A percentile compares a stretch with the other conserved stretches of the same genome.
Evolutionary conservation across 2,888 invertebrate genomes (phyloP).

Genomic region (Eudemis profundana): DNA sequence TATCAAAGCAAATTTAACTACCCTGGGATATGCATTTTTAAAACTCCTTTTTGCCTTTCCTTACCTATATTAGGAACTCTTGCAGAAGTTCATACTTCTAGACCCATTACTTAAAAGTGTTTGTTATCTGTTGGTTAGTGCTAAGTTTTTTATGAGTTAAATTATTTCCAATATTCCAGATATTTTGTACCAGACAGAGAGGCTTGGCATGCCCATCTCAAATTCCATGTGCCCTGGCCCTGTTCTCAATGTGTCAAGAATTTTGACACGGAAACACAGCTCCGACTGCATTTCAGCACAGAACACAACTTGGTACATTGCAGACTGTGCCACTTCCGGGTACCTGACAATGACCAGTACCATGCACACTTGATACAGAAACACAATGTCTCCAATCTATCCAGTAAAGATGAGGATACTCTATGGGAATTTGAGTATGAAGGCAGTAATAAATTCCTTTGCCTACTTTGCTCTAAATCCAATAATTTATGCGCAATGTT

Average conservation of each 20-base stretch:
- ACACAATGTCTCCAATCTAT: constrained; percentile 69
- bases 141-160: neutral
- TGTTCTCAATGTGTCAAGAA: constrained; percentile 77
- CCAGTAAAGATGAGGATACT: constrained; percentile 62
- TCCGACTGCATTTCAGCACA: constrained; percentile 67
- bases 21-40: no score
- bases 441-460: constrained; percentile 64
- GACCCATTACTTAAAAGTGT: no score
- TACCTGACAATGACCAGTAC: constrained; percentile 71
- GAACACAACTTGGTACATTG: constrained; percentile 76
- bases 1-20: no score
- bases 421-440: constrained; percentile 73
- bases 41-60: no score
- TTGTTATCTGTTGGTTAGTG: no score
- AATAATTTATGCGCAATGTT: constrained; percentile 63
- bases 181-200: constrained; percentile 77
- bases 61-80: no score
- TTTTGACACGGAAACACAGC: constrained; percentile 63
- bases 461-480: constrained; percentile 71
- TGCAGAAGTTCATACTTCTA: no score
- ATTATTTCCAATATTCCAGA: constrained; percentile 57
- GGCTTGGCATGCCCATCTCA: constrained; percentile 68
- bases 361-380: constrained; percentile 73
- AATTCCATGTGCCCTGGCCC: constrained; percentile 77
- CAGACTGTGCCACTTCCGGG: constrained; percentile 74